A percentile compares a stretch with the other conserved stretches of the same genome.
Evolutionary conservation across 2,113 vertebrate species (phyloP).

Genomic region (Porphyrio hochstetteri): DNA sequence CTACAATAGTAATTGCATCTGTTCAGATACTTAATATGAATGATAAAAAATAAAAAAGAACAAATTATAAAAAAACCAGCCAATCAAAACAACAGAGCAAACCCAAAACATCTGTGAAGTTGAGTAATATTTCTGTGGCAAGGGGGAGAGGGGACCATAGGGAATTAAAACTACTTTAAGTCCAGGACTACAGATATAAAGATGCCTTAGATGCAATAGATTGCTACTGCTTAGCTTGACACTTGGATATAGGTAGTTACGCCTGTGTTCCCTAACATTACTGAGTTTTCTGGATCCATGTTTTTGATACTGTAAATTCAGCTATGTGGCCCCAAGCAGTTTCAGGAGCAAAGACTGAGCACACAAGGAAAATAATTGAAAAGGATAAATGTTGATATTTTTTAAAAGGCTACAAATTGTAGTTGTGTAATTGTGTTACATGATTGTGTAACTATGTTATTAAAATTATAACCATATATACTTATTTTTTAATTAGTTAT

Average conservation of each 20-base stretch:
- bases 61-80: too few relatives aligned
- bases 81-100: neutral
- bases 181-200: neutral
- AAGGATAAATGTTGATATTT: neutral
- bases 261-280: neutral
- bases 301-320: neutral
- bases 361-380: neutral
- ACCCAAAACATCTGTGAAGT: neutral
- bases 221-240: neutral
- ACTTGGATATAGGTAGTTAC: neutral
- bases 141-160: neutral
- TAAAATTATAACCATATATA: neutral
- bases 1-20: neutral
- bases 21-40: neutral
- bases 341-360: neutral
- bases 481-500: neutral
- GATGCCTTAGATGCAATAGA: neutral
- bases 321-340: neutral
- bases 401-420: neutral
- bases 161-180: neutral
- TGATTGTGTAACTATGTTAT: neutral
- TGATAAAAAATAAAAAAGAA: neutral
- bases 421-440: neutral
- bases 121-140: neutral
- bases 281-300: neutral